Evolutionary conservation across 2,888 invertebrate genomes (phyloP).

Genomic region (Tubiluchus corallicola): DNA sequence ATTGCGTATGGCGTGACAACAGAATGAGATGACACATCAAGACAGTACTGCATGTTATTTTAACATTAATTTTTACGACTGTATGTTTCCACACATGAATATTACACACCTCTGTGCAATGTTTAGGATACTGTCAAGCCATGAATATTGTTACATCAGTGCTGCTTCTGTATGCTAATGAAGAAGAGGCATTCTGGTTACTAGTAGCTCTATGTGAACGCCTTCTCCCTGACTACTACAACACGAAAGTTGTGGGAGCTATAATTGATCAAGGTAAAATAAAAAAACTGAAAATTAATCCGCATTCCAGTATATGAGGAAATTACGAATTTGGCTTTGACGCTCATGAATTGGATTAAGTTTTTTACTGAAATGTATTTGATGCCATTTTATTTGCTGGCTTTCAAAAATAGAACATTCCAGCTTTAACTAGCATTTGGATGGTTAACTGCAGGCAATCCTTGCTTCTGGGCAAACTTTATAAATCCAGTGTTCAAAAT

Average conservation of each 20-base stretch:
- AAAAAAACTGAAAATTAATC: neutral
- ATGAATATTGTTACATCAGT: constrained; percentile 99
- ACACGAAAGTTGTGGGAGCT: constrained; percentile 69
- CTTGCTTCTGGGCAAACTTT: too few relatives aligned
- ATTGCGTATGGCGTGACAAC: too few relatives aligned
- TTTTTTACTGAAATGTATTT: neutral
- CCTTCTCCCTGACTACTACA: constrained; percentile 90
- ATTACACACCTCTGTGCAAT: too few relatives aligned
- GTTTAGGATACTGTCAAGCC: constrained; percentile 85
- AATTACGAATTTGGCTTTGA: neutral
- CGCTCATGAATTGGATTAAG: constrained; percentile 6
- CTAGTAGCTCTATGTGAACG: constrained; percentile 85
- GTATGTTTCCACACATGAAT: too few relatives aligned
- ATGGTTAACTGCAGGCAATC: too few relatives aligned
- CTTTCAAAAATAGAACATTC: too few relatives aligned
- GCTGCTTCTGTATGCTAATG: constrained; percentile 76
- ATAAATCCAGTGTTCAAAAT: too few relatives aligned
- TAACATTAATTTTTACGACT: too few relatives aligned
- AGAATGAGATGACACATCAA: too few relatives aligned
- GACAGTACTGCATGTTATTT: too few relatives aligned
- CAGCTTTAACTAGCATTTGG: too few relatives aligned
- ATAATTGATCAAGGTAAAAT: constrained; percentile 57
- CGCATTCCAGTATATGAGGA: neutral
- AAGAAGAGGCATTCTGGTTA: constrained; percentile 96
- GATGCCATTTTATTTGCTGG: neutral